A percentile compares a stretch with the other conserved stretches of the same genome.
These are phyloP conservation scores for Diuraphis noxia DNA, from an alignment of 1,140 invertebrate genomes.

Conservation along the genomic window DNA sequence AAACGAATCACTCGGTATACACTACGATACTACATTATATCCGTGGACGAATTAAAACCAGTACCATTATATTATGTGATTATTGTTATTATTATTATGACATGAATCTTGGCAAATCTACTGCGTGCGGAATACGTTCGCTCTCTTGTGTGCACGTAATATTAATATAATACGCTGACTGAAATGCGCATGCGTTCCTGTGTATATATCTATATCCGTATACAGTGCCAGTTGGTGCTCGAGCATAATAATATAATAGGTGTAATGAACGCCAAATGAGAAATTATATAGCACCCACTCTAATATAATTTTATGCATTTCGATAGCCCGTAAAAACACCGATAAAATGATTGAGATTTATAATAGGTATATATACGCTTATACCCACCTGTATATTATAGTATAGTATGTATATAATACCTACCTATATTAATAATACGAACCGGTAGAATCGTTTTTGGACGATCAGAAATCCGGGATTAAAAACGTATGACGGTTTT, in stretches of 20 bases:
- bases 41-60: neutral
- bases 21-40: too few relatives aligned
- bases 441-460: neutral
- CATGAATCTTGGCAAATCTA: neutral
- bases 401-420: too few relatives aligned
- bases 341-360: slow-evolving; percentile 1
- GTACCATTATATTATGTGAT: neutral
- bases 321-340: neutral
- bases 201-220: too few relatives aligned
- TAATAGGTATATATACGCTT: neutral
- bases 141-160: neutral
- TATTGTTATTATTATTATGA: neutral
- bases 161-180: neutral
- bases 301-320: neutral
- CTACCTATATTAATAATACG: neutral
- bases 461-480: neutral
- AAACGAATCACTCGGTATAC: neutral
- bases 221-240: neutral
- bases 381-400: too few relatives aligned
- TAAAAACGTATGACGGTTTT: neutral
- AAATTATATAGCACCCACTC: neutral
- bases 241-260: neutral
- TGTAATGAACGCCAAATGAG: slow-evolving; percentile 12
- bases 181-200: neutral
- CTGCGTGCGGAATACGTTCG: neutral